Conservation (phyloP, 2,888 invertebrate genomes). For the Nephrocerus scutellatus region DNA sequence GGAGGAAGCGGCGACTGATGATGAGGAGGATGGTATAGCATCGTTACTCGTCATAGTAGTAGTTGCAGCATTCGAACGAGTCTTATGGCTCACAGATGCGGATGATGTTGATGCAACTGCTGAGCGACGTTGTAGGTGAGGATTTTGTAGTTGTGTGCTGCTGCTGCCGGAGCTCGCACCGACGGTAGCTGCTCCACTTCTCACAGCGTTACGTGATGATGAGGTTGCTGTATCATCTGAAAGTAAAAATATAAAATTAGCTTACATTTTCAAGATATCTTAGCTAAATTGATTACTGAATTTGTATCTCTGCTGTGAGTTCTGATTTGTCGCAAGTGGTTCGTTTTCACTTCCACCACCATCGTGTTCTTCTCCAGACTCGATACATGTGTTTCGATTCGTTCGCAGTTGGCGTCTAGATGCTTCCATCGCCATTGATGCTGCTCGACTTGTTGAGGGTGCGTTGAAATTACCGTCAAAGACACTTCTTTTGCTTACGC, state of each 20-base stretch:
- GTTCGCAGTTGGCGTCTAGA: slow-evolving; percentile 39
- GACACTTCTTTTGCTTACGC: slow-evolving; percentile 9
- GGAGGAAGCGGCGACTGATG: slow-evolving; percentile 25
- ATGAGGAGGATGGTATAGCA: slow-evolving; percentile 23
- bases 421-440: slow-evolving; percentile 19
- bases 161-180: slow-evolving; percentile 2
- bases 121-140: slow-evolving; percentile 28
- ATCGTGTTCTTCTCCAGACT: slow-evolving; percentile 33
- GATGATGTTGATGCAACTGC: slow-evolving; percentile 23
- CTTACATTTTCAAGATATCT: background rate
- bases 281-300: slow-evolving; percentile 11
- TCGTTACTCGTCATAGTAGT: slow-evolving; percentile 27
- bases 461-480: slow-evolving; percentile 23
- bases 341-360: slow-evolving; percentile 41
- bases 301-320: slow-evolving; percentile 19
- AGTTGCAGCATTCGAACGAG: slow-evolving; percentile 42
- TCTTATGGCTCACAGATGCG: slow-evolving; percentile 33
- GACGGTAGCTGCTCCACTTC: too few relatives aligned
- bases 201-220: too few relatives aligned
- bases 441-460: slow-evolving; percentile 36
- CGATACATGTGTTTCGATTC: slow-evolving; percentile 41
- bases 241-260: background rate
- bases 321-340: slow-evolving; percentile 39
- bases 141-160: slow-evolving; percentile 32
- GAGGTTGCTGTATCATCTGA: background rate